These are phyloP conservation scores for Pelosia muscerda DNA, from an alignment of 2,888 invertebrate genomes.

Conservation along the genomic window DNA sequence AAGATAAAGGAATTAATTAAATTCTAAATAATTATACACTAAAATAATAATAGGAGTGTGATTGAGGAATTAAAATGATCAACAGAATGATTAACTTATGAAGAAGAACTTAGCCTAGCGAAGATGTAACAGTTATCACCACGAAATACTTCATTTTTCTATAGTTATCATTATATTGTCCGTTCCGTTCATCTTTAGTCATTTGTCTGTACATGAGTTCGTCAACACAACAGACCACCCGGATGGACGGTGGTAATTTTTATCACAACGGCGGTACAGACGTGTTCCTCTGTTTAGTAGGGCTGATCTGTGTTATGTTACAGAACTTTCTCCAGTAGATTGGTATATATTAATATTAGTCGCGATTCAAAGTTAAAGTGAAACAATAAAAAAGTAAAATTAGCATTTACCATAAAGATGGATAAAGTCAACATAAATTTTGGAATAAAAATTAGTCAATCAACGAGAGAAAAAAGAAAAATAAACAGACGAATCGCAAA, in stretches of 20 bases:
- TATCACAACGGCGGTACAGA: no score
- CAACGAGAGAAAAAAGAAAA: constrained; percentile 61
- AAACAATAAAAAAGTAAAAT: background rate
- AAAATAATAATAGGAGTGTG: background rate
- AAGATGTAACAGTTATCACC: no score
- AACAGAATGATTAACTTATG: no score
- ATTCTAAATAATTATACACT: background rate
- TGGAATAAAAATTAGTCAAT: constrained; percentile 54
- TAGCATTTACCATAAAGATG: background rate
- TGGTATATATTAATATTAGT: background rate
- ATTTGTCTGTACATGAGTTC: no score
- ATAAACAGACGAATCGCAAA: constrained; percentile 72
- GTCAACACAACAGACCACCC: no score
- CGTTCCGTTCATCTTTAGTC: no score
- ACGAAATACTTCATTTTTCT: no score
- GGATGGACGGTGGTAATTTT: no score
- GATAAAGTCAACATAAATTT: constrained; percentile 36
- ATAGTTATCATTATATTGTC: no score
- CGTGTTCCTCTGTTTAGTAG: no score
- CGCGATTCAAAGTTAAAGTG: background rate
- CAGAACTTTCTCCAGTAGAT: background rate
- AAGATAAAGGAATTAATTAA: no score
- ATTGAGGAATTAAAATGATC: background rate
- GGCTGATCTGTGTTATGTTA: background rate
- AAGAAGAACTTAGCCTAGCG: no score